phyloP scores from a whole-genome alignment of 1,140 invertebrate species.

The Leptonema lineaticorne region DNA sequence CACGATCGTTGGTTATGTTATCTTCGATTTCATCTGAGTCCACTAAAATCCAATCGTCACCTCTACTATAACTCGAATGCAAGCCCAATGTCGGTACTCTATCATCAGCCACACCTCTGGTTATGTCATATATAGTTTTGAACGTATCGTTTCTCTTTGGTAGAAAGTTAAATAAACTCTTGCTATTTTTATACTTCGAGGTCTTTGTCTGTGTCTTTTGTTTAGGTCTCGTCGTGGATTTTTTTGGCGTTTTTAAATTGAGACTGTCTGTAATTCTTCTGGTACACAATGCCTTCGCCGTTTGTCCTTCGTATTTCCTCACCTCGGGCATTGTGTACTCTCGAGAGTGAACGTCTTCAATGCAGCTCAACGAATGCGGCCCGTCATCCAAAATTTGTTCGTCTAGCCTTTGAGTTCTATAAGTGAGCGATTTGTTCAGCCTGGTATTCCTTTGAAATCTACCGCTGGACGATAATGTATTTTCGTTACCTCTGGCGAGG shows the following conservation, averaged over 20 bases:
- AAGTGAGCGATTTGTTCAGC: constrained; percentile 54
- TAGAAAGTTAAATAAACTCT: constrained; percentile 49
- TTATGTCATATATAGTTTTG: constrained; percentile 42
- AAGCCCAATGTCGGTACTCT: constrained; percentile 52
- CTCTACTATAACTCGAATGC: constrained; percentile 46
- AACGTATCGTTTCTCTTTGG: constrained; percentile 47
- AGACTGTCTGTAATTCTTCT: constrained; percentile 56
- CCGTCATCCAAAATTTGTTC: constrained; percentile 55
- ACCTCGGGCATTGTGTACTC: constrained; percentile 42
- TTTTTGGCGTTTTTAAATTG: constrained; percentile 54
- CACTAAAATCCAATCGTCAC: constrained; percentile 48
- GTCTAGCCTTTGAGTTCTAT: constrained; percentile 51
- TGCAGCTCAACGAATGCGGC: constrained; percentile 53
- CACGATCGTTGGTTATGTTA: constrained; percentile 49
- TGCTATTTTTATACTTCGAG: constrained; percentile 42
- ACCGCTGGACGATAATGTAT: constrained; percentile 18
- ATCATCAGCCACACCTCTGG: constrained; percentile 50
- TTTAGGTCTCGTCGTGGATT: constrained; percentile 41
- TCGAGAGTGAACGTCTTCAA: constrained; percentile 48
- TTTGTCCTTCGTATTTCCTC: constrained; percentile 43
- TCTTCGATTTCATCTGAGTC: constrained; percentile 51
- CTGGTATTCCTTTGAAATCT: constrained; percentile 55
- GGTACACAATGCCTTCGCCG: constrained; percentile 49
- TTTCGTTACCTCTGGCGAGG: constrained; percentile 13
- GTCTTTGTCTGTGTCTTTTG: constrained; percentile 47